Base-by-base conservation (phyloP, 2,113 vertebrate genomes). In the Coturnix japonica region DNA sequence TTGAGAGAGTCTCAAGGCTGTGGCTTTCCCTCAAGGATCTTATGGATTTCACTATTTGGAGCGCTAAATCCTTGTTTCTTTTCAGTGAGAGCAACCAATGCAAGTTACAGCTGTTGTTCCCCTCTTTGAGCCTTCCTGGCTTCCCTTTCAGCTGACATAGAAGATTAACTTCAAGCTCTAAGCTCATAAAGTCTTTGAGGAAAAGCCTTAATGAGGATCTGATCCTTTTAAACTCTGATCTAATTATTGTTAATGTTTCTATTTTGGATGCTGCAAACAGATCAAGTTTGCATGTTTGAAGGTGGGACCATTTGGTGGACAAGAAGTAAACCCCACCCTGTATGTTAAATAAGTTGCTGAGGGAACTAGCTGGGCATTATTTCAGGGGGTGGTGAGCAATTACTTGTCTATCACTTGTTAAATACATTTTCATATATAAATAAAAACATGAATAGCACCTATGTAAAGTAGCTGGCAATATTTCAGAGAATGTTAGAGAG, bases 191-290 rank as follows among this genome's bases (percentile, higher is more conserved):
- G 84, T 90, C 96, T 97, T 97, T 96, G 94, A 97, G 96, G 85
- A 93, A 95, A 97, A 96, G 73, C 60, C 74, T 97, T 97, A 97
- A 97, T 96, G 94, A 97, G 88, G 77, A 95, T 89, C 96, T 90
- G 95, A 96, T 96, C 94, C 91, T 94, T 96, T 95, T 93, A 96
- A 96, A 97, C 86, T 95, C 81, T 89, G 95, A 95, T 97, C 96
- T 97, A 96, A 97, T 97, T 97, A 96, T 95, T 96, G 89, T 89
- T 94, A 78, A 76, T 44, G 89, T 93, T 97, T 98, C 96, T 97
- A 91, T 96, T 97, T 97, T 91, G 93, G 94, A 76, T 90, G 80
- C 73, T 18, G 44, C 95, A 93, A 95, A 82, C 63, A 96, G 93
- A 94, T 94, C 73, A 75, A 85, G 85, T 94, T 94, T 92, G 87